These are phyloP conservation scores for Dromas ardeola DNA, from an alignment of 2,113 vertebrate species.

Conservation along the genomic window DNA sequence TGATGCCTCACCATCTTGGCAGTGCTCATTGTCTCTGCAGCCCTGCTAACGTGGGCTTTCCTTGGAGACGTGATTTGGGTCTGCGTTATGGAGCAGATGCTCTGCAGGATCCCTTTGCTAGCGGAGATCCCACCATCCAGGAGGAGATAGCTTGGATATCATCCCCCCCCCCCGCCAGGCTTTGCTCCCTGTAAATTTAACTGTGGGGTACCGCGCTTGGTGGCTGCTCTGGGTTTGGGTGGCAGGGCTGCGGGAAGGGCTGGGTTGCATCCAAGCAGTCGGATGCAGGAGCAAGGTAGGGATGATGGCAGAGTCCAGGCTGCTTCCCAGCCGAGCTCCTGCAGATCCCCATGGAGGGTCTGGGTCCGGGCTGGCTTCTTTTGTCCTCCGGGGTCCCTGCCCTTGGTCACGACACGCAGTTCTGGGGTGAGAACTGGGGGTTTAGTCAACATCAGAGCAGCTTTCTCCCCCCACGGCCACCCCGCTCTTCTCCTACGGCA, in stretches of 20 bases:
- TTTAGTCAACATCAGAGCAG: not conserved
- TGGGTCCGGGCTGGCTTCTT: not conserved
- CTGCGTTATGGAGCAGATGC: not conserved
- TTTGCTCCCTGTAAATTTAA: not conserved
- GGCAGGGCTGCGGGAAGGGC: not conserved
- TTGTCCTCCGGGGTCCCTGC: not conserved
- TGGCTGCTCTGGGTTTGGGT: not conserved
- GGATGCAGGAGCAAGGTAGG: not conserved
- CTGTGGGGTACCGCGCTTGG: accelerated
- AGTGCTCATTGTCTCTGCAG: accelerated
- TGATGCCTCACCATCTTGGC: not conserved
- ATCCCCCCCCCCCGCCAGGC: accelerated
- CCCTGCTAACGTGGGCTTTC: not conserved
- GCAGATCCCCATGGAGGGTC: not conserved
- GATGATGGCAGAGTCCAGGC: not conserved
- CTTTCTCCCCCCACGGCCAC: not conserved
- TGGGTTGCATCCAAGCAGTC: not conserved
- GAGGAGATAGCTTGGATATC: not conserved
- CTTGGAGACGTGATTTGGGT: not conserved
- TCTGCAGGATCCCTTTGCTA: not conserved
- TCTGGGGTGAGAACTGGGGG: not conserved
- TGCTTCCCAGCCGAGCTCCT: not conserved
- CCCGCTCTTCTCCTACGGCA: not conserved
- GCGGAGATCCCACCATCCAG: not conserved
- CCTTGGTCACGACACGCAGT: accelerated